A percentile compares a stretch with the other conserved stretches of the same genome.
Conservation (phyloP, 2,113 vertebrate species). For the Actenoides hombroni region DNA sequence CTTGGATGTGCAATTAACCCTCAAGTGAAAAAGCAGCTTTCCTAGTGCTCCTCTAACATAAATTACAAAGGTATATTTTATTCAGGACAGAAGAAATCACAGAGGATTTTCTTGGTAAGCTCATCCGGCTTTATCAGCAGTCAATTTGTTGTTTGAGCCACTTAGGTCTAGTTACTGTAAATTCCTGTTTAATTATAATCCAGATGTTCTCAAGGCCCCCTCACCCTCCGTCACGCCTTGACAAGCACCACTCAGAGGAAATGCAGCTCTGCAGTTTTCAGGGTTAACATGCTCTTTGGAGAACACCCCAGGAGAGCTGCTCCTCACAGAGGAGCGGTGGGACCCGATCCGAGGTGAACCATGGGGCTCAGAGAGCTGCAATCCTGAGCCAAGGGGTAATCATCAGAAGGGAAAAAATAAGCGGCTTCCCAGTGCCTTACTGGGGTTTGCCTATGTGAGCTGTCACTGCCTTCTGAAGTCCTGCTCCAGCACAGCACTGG, state of each 20-base stretch:
- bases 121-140: conserved; percentile 8
- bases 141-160: conserved; percentile 12
- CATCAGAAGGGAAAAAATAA: neutral
- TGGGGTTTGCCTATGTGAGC: neutral
- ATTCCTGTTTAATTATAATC: conserved; percentile 5
- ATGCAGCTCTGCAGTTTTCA: neutral
- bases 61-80: neutral
- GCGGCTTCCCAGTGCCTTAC: neutral
- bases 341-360: neutral
- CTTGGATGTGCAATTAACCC: neutral
- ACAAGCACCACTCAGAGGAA: neutral
- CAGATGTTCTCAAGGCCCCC: neutral
- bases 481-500: neutral
- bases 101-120: neutral
- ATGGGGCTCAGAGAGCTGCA: accelerated
- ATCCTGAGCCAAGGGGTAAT: neutral
- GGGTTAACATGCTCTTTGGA: neutral
- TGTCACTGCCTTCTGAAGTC: neutral
- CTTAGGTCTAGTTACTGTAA: conserved; percentile 27
- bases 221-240: neutral
- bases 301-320: neutral
- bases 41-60: neutral
- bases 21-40: neutral
- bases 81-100: neutral
- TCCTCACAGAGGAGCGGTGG: accelerated